Evolutionary conservation across 2,797 vertebrate genomes (phyloP).

Genomic region (Sebastes aleutianus): DNA sequence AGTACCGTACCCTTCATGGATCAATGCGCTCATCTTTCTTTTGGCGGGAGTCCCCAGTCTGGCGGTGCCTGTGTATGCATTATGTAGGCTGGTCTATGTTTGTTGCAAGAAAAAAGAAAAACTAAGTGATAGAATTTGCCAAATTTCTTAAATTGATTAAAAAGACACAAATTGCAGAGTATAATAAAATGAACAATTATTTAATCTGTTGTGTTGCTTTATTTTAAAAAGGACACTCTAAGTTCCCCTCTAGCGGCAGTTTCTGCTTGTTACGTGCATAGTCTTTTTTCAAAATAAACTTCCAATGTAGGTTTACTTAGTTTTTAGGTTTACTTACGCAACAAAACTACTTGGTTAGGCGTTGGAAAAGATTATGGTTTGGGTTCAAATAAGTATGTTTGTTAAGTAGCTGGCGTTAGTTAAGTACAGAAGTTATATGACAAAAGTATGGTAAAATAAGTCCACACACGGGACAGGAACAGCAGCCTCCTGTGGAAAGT

Average conservation of each 20-base stretch:
- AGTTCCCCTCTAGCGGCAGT: no score
- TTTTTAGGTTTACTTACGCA: not conserved
- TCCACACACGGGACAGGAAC: no score
- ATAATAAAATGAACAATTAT: not conserved
- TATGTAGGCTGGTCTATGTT: conserved; percentile 79
- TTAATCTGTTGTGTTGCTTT: not conserved
- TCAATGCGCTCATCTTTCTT: conserved; percentile 83
- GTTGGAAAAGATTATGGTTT: no score
- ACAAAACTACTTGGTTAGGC: no score
- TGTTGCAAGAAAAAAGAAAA: conserved; percentile 47
- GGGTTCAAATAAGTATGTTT: no score
- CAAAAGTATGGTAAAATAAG: no score
- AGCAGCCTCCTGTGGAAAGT: no score
- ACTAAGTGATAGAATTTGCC: not conserved
- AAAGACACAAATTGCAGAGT: not conserved
- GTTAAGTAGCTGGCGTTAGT: no score
- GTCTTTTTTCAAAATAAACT: not conserved
- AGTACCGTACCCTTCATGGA: conserved; percentile 83
- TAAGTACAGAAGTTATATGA: no score
- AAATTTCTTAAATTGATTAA: not conserved
- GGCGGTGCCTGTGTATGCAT: conserved; percentile 78
- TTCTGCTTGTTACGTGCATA: no score
- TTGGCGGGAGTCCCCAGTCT: conserved; percentile 87
- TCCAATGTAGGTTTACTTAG: not conserved
- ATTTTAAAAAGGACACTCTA: not conserved